Evolutionary conservation across 2,797 vertebrate species (phyloP).

Genomic region (Hydrolagus colliei): DNA sequence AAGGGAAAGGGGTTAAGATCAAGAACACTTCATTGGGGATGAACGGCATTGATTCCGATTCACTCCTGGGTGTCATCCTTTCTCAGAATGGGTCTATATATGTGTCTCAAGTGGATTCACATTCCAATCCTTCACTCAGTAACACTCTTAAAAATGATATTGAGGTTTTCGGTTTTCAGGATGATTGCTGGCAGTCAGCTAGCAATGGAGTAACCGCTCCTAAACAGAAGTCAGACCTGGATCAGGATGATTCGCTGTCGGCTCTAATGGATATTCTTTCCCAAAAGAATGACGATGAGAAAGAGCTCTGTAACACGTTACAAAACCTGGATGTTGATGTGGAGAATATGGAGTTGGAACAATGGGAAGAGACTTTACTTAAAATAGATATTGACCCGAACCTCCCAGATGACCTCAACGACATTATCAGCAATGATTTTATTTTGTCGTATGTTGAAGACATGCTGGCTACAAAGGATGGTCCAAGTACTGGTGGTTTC

Average conservation of each 20-base stretch:
- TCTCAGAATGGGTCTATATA: slow-evolving; percentile 55
- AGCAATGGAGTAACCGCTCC: accelerated
- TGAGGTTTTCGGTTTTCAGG: slow-evolving; percentile 52
- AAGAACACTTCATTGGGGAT: slow-evolving; percentile 38
- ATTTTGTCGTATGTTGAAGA: slow-evolving; percentile 55
- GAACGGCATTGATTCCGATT: slow-evolving; percentile 37
- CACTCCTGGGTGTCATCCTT: slow-evolving; percentile 55
- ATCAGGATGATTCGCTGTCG: slow-evolving; percentile 43
- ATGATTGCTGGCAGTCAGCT: slow-evolving; percentile 46
- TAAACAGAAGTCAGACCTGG: neutral
- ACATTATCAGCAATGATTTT: slow-evolving; percentile 46
- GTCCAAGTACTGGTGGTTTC: neutral
- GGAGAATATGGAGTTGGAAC: slow-evolving; percentile 46
- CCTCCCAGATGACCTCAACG: slow-evolving; percentile 39
- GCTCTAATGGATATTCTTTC: slow-evolving; percentile 55
- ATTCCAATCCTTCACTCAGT: slow-evolving; percentile 42
- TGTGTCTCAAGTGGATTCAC: slow-evolving; percentile 39
- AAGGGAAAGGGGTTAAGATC: slow-evolving; percentile 44
- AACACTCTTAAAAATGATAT: slow-evolving; percentile 56
- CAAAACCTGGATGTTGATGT: slow-evolving; percentile 41
- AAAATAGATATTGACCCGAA: slow-evolving; percentile 44
- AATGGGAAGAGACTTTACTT: slow-evolving; percentile 60
- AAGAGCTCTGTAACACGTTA: slow-evolving; percentile 43
- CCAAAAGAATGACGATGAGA: slow-evolving; percentile 52
- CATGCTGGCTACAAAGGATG: slow-evolving; percentile 47